Evolutionary conservation across 2,797 vertebrate genomes (phyloP), one percentile per base, ranked within the genome.

Genomic region (Chiroxiphia lanceolata): DNA sequence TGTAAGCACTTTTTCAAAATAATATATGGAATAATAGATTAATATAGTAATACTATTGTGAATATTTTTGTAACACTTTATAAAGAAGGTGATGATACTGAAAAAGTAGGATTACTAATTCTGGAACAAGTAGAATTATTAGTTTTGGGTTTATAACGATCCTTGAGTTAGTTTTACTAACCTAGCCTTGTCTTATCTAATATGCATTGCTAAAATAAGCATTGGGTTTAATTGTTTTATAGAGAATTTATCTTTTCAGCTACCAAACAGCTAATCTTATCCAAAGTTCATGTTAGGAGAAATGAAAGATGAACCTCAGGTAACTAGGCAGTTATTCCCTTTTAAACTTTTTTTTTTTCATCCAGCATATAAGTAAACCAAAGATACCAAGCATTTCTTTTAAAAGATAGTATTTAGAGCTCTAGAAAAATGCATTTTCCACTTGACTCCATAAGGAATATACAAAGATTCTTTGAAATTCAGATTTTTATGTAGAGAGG

Each of bases 1-100:
- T 90, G 54, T 31, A 76, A 90, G 83, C 91, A 90, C 94, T 83
- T 93, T 97, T 82, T 89, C 68, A 93, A 80, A 89, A 65, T 85
- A 89, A n/a, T 59, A 75, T 72, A 76, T 61, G 19, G 51, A 88
- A 51, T 60, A 93, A 54, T 68, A 86, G 19, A 93, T 83, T 93
- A 76, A 69, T 88, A 34, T 22, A 93, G 33, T 91, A 83, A 89
- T 76, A 82, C 5, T 79, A 44, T 14, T 72, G 16, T 64, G 74
- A 77, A 57, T 96, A 96, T 96, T 97, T 97, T 97, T 97, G 17
- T 95, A 97, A 91, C 54, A 26, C 60, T 95, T 91, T 88, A 40
- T 83, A 88, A 86, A 95, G 53, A 87, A 67, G 18, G 54, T 70
- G 54, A 38, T 80, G 40, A 75, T 77, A 69, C 8, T 38, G 60